Conservation (phyloP, 2,113 vertebrate genomes). For the Telmatochromis brichardi region DNA sequence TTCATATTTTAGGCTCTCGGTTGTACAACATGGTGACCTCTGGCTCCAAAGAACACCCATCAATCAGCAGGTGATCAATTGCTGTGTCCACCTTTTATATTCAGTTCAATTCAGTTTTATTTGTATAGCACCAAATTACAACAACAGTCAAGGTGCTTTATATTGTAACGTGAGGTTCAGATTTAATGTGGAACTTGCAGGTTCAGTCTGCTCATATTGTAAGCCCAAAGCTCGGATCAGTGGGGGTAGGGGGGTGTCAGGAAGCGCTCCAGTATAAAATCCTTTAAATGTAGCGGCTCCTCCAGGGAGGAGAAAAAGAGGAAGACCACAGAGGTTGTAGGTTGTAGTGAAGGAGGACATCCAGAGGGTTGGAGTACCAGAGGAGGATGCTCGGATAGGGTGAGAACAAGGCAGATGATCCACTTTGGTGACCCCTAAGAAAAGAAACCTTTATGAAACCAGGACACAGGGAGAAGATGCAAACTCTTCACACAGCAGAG, state of each 20-base stretch:
- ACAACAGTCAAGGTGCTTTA: background rate
- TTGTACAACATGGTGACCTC: background rate
- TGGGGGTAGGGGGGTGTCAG: background rate
- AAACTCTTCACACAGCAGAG: background rate
- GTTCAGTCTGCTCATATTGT: background rate
- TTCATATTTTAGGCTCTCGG: background rate
- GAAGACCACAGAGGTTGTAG: background rate
- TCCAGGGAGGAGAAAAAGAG: background rate
- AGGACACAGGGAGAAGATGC: background rate
- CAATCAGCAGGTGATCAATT: background rate
- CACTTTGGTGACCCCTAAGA: background rate
- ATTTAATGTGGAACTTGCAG: background rate
- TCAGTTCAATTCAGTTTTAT: background rate
- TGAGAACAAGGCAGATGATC: background rate
- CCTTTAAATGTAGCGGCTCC: background rate
- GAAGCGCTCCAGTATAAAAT: background rate
- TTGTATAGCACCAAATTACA: background rate
- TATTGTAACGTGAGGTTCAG: background rate
- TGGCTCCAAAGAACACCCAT: background rate
- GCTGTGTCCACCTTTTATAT: background rate
- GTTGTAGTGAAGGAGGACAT: background rate
- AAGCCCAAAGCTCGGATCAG: background rate
- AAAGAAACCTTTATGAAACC: background rate
- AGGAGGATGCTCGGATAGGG: background rate
- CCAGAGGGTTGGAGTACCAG: background rate